A percentile compares a stretch with the other conserved stretches of the same genome.
Conservation (phyloP, 2,113 vertebrate species). For the Empidonax traillii region DNA sequence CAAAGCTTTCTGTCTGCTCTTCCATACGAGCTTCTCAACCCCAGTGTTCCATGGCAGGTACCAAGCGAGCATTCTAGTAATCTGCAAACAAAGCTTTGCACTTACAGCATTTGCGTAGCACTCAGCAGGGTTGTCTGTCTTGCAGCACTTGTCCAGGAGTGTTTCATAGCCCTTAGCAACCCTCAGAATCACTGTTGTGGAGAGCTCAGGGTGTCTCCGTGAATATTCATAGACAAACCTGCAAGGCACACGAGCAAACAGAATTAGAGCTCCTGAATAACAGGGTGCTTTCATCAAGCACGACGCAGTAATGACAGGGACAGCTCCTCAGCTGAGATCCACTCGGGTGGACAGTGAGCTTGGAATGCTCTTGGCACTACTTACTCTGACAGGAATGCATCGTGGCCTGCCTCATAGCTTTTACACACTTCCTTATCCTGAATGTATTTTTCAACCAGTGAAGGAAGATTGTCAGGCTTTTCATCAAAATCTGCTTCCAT, state of each 20-base stretch:
- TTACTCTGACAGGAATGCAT: constrained; percentile 63
- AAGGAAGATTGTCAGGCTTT: neutral
- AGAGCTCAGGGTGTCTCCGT: constrained; percentile 54
- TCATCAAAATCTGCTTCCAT: neutral
- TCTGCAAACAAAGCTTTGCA: neutral
- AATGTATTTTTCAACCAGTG: neutral
- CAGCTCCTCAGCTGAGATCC: neutral
- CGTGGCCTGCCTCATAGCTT: constrained; percentile 43
- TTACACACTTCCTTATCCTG: constrained; percentile 65
- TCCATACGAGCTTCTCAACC: neutral
- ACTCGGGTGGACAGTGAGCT: neutral
- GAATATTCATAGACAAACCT: constrained; percentile 69
- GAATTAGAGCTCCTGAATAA: neutral
- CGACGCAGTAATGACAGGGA: neutral
- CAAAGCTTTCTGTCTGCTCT: neutral
- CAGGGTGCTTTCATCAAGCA: neutral
- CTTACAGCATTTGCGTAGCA: constrained; percentile 66
- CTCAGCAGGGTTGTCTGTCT: constrained; percentile 18
- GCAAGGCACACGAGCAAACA: neutral
- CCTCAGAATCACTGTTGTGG: neutral
- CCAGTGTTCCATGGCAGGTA: neutral
- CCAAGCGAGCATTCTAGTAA: neutral
- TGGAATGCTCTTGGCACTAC: neutral
- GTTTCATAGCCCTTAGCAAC: constrained; percentile 40
- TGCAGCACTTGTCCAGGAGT: constrained; percentile 72